phyloP scores from a whole-genome alignment of 2,113 vertebrate genomes.

The Chaetodon trifascialis region DNA sequence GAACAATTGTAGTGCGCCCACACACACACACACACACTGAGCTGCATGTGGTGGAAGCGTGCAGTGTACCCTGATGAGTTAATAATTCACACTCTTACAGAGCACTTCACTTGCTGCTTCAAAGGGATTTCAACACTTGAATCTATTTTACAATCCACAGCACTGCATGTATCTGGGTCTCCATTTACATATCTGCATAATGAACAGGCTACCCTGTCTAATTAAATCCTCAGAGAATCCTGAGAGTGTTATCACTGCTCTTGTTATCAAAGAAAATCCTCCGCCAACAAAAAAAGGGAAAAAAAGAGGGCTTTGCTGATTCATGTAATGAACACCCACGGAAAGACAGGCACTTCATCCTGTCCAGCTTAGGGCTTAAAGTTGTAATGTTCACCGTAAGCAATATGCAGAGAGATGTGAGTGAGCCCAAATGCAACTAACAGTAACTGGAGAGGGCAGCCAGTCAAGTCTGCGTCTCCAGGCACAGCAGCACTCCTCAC shows the following conservation, averaged over 20 bases:
- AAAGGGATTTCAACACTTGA: constrained; percentile 55
- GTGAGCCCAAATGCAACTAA: background rate
- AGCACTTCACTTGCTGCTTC: constrained; percentile 51
- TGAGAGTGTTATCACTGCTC: constrained; percentile 13
- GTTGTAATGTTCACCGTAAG: constrained; percentile 1
- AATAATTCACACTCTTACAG: constrained; percentile 65
- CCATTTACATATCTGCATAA: constrained; percentile 72
- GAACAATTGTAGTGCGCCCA: constrained; percentile 12
- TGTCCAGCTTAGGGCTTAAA: background rate
- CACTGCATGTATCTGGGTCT: constrained; percentile 50
- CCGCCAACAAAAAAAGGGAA: background rate
- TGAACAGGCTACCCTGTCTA: constrained; percentile 55
- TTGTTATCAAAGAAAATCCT: constrained; percentile 32
- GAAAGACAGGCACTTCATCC: background rate
- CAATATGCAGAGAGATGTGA: constrained; percentile 9
- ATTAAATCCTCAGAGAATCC: constrained; percentile 56
- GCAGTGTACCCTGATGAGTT: constrained; percentile 40
- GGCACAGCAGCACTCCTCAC: constrained; percentile 3
- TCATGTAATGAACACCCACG: constrained; percentile 7
- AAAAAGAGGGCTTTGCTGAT: constrained; percentile 26
- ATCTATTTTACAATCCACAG: constrained; percentile 57
- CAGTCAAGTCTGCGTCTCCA: background rate
- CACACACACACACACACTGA: constrained; percentile 12
- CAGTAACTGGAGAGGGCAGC: background rate
- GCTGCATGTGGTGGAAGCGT: constrained; percentile 26